A percentile compares a stretch with the other conserved stretches of the same genome.
Evolutionary conservation across 2,113 vertebrate species (phyloP).

Genomic region (Cyrtonyx montezumae): DNA sequence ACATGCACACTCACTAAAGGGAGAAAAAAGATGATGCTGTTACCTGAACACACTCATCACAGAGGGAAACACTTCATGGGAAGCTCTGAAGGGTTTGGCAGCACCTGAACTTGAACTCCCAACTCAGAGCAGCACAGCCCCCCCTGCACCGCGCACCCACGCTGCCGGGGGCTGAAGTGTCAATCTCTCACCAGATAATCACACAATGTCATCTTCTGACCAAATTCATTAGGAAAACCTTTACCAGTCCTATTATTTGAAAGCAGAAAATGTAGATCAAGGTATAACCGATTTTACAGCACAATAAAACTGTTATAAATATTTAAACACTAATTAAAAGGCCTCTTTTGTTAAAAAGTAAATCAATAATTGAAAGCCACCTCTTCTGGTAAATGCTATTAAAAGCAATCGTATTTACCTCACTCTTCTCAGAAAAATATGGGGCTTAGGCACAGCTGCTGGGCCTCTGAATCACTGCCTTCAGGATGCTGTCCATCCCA

Average conservation of each 20-base stretch:
- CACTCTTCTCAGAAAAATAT: neutral
- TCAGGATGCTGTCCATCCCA: neutral
- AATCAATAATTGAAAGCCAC: conserved; percentile 71
- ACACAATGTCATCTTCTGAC: conserved; percentile 54
- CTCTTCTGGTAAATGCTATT: conserved; percentile 36
- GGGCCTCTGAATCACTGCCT: neutral
- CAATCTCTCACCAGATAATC: conserved; percentile 48
- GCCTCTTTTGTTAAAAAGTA: conserved; percentile 35
- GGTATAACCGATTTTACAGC: conserved; percentile 47
- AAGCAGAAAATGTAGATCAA: conserved; percentile 65
- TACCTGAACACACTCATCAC: too few species aligned
- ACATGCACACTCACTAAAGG: too few species aligned
- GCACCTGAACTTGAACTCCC: conserved; percentile 68
- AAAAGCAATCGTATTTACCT: neutral
- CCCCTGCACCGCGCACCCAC: conserved; percentile 11
- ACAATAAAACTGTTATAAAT: conserved; percentile 71
- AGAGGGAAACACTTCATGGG: neutral
- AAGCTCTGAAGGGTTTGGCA: neutral
- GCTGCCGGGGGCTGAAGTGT: conserved; percentile 59
- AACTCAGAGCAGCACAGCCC: too few species aligned
- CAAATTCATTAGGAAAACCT: conserved; percentile 70
- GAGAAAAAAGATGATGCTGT: too few species aligned
- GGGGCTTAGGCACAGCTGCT: neutral
- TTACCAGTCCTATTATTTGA: conserved; percentile 64
- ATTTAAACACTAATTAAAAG: conserved; percentile 70